phyloP scores from a whole-genome alignment of 1,140 invertebrate species.

The Danaus plexippus region DNA sequence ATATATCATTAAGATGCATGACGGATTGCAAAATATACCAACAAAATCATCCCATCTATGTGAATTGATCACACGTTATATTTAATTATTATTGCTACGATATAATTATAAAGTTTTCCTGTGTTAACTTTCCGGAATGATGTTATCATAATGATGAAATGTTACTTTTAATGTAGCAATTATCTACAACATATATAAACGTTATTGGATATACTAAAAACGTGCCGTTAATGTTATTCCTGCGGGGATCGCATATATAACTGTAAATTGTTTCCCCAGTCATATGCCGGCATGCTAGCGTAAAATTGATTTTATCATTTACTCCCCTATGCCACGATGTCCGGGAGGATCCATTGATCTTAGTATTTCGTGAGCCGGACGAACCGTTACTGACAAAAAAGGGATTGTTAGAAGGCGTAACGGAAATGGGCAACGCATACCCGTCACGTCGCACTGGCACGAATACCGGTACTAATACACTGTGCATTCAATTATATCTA shows the following conservation, averaged over 20 bases:
- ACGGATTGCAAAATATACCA: constrained; percentile 39
- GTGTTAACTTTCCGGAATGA: too few relatives aligned
- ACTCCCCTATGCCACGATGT: constrained; percentile 40
- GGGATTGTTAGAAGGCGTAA: constrained; percentile 64
- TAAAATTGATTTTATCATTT: constrained; percentile 66
- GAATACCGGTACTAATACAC: constrained; percentile 59
- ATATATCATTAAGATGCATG: constrained; percentile 25
- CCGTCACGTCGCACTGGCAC: constrained; percentile 63
- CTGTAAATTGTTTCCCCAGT: constrained; percentile 41
- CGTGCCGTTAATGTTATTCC: too few relatives aligned
- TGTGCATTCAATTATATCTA: constrained; percentile 56
- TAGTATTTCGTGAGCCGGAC: constrained; percentile 51
- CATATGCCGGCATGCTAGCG: constrained; percentile 37
- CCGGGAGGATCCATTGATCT: constrained; percentile 60
- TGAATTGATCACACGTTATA: constrained; percentile 6
- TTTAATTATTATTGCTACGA: too few relatives aligned
- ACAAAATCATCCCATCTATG: constrained; percentile 28
- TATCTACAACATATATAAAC: too few relatives aligned
- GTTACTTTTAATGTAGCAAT: too few relatives aligned
- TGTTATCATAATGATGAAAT: too few relatives aligned
- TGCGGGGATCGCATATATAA: constrained; percentile 12
- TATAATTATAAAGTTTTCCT: too few relatives aligned
- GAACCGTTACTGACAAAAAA: constrained; percentile 66
- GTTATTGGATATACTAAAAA: too few relatives aligned
- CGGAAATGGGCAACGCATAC: constrained; percentile 62